Evolutionary conservation across 2,797 vertebrate species (phyloP).

Genomic region (Chelon labrosus): DNA sequence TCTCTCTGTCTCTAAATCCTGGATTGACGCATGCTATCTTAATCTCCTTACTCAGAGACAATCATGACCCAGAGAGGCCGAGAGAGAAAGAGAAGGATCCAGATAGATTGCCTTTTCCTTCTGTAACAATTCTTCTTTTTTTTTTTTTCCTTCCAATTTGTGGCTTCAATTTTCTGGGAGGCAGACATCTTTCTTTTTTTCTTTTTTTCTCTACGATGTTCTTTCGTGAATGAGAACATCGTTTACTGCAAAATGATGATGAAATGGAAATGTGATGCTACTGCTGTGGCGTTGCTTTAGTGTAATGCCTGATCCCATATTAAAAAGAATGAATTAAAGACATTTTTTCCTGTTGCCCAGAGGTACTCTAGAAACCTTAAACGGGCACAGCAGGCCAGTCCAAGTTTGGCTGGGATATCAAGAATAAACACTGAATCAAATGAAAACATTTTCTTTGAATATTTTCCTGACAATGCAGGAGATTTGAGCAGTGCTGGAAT

Average conservation of each 20-base stretch:
- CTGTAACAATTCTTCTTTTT: constrained; percentile 25
- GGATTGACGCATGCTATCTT: constrained; percentile 85
- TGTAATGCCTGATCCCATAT: too few species aligned
- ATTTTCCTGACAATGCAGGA: too few species aligned
- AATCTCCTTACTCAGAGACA: constrained; percentile 86
- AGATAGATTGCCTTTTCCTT: constrained; percentile 25
- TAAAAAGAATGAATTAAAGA: neutral
- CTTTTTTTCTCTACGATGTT: neutral
- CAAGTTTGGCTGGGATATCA: neutral
- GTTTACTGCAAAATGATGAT: neutral
- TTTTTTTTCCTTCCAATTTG: constrained; percentile 14
- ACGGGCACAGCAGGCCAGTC: neutral
- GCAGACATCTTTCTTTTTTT: neutral
- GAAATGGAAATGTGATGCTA: neutral
- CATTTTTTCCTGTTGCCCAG: too few species aligned
- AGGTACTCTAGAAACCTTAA: neutral
- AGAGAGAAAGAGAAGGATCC: constrained; percentile 26
- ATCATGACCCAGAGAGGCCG: constrained; percentile 73
- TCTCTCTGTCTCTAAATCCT: constrained; percentile 84
- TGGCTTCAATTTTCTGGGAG: constrained; percentile 13
- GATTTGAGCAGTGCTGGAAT: too few species aligned
- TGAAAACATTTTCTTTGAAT: too few species aligned
- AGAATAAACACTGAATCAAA: too few species aligned
- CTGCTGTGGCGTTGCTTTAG: neutral
- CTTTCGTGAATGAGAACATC: neutral